These are phyloP conservation scores for Sepioteuthis lessoniana DNA, from an alignment of 2,888 invertebrate genomes.

Conservation along the genomic window DNA sequence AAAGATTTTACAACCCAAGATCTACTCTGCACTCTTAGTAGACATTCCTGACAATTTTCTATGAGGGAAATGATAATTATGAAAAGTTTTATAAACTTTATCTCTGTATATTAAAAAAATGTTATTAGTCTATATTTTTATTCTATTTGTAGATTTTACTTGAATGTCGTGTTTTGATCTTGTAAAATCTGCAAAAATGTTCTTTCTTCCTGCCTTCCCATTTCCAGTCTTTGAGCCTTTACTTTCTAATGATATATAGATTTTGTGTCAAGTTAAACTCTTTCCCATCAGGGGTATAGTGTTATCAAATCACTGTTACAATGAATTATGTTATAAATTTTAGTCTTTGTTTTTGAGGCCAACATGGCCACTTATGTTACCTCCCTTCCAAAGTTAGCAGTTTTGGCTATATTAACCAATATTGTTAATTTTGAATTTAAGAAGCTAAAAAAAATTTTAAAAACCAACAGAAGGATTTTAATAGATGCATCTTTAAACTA, in stretches of 20 bases:
- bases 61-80: neutral
- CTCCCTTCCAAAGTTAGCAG: neutral
- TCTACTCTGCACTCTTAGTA: neutral
- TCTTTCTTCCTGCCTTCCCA: neutral
- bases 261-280: neutral
- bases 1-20: neutral
- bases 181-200: neutral
- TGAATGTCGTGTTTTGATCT: neutral
- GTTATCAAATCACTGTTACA: too few relatives aligned
- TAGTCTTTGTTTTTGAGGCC: too few relatives aligned
- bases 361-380: neutral
- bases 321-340: too few relatives aligned
- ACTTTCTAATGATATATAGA: neutral
- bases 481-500: neutral
- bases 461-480: neutral
- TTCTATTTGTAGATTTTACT: neutral
- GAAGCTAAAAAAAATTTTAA: neutral
- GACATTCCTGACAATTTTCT: neutral
- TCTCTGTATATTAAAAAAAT: neutral
- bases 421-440: neutral
- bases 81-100: slow-evolving; percentile 10
- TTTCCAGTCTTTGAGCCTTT: neutral
- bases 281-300: too few relatives aligned
- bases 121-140: neutral
- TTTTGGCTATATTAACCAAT: neutral